These are phyloP conservation scores for Echeneis naucrates DNA, from an alignment of 2,797 vertebrate genomes.

Conservation along the genomic window DNA sequence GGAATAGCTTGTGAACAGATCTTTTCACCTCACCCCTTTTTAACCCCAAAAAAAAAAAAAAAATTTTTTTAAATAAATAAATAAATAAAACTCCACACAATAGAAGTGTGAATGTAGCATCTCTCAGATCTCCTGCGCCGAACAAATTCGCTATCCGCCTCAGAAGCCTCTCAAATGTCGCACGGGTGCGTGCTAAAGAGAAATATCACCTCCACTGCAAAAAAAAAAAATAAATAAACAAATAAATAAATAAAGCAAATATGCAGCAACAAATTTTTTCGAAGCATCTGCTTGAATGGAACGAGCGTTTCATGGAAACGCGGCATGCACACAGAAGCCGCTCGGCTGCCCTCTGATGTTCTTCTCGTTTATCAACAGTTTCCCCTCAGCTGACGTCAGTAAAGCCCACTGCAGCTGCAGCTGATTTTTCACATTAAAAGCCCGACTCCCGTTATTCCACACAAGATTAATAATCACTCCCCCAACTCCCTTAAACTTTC, in stretches of 20 bases:
- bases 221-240: no score
- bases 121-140: slow-evolving; percentile 23
- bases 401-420: background rate
- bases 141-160: slow-evolving; percentile 49
- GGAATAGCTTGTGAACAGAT: background rate
- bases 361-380: background rate
- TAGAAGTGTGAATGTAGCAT: background rate
- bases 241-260: no score
- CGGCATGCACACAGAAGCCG: no score
- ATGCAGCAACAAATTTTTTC: no score
- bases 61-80: no score
- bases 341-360: no score
- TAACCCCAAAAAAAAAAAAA: background rate
- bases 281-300: background rate
- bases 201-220: no score
- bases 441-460: no score
- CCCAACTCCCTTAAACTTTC: no score
- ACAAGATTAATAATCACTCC: no score
- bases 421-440: background rate
- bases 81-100: no score
- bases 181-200: slow-evolving; percentile 40
- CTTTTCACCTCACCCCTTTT: background rate
- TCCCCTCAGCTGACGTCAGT: background rate
- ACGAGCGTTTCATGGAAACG: background rate
- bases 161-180: slow-evolving; percentile 60